These are phyloP conservation scores for Andrena flavipes DNA, from an alignment of 2,888 invertebrate species.

Conservation along the genomic window DNA sequence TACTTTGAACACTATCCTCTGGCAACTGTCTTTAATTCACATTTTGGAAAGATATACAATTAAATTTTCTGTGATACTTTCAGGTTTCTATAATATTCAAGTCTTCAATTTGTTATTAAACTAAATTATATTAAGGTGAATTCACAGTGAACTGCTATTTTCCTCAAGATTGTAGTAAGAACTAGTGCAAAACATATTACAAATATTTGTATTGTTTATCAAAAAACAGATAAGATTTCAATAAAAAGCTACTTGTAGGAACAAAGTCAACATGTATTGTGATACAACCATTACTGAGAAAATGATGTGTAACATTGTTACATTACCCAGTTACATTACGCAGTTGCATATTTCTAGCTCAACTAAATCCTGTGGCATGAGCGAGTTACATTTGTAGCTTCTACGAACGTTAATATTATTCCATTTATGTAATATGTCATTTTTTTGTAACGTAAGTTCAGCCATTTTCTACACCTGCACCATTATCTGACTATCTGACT, in stretches of 20 bases:
- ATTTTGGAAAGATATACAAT: neutral
- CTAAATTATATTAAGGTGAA: neutral
- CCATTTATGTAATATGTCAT: no score
- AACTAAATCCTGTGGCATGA: neutral
- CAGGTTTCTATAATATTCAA: neutral
- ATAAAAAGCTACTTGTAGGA: no score
- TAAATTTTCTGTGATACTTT: neutral
- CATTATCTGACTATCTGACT: neutral
- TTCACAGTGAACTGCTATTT: neutral
- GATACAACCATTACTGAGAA: no score
- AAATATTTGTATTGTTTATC: no score
- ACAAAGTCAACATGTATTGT: no score
- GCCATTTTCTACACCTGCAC: neutral
- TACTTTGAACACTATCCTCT: neutral
- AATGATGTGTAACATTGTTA: neutral
- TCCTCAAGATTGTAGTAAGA: no score
- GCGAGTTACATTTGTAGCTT: no score
- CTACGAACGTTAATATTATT: no score
- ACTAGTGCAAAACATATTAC: no score
- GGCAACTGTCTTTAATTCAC: neutral
- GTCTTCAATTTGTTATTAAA: neutral
- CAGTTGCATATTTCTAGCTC: neutral
- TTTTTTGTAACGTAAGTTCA: neutral
- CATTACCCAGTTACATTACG: neutral
- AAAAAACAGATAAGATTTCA: no score